A percentile compares a stretch with the other conserved stretches of the same genome.
phyloP scores from a whole-genome alignment of 2,797 vertebrate species.

The Poecilia gillii region DNA sequence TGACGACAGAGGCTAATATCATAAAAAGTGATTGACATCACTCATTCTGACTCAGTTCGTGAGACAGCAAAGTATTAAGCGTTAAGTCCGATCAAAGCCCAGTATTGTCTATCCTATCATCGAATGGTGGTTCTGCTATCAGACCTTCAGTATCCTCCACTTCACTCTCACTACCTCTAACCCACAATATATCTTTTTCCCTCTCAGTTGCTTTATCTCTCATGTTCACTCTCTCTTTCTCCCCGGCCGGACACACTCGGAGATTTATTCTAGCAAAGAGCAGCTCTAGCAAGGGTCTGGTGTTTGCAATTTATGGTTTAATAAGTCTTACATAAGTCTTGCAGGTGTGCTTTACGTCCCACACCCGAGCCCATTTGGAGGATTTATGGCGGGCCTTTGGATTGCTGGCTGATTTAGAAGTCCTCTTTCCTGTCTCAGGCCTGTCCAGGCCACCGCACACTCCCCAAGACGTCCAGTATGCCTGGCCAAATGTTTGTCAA shows the following conservation, averaged over 20 bases:
- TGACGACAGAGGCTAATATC: constrained; percentile 16
- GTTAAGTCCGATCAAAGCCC: constrained; percentile 82
- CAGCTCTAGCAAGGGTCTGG: constrained; percentile 76
- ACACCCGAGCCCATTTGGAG: constrained; percentile 82
- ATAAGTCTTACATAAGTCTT: constrained; percentile 91
- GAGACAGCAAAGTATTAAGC: constrained; percentile 75
- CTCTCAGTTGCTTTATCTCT: constrained; percentile 65
- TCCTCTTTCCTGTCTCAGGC: constrained; percentile 76
- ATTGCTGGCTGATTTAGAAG: constrained; percentile 87
- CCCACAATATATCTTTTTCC: constrained; percentile 59
- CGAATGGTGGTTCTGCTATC: constrained; percentile 55
- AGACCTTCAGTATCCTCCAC: constrained; percentile 56
- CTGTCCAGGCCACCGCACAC: constrained; percentile 70
- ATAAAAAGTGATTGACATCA: constrained; percentile 39
- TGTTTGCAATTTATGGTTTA: constrained; percentile 88
- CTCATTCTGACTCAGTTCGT: constrained; percentile 34
- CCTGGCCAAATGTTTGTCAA: constrained; percentile 72
- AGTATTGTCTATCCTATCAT: constrained; percentile 62
- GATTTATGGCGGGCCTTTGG: constrained; percentile 86
- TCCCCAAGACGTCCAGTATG: constrained; percentile 69
- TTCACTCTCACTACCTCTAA: constrained; percentile 65
- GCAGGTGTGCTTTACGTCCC: constrained; percentile 87
- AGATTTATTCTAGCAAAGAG: constrained; percentile 83
- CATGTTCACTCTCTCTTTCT: constrained; percentile 73
- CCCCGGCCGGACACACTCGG: constrained; percentile 53